These are phyloP conservation scores for Hypothenemus hampei DNA, from an alignment of 1,140 invertebrate species.

Conservation along the genomic window DNA sequence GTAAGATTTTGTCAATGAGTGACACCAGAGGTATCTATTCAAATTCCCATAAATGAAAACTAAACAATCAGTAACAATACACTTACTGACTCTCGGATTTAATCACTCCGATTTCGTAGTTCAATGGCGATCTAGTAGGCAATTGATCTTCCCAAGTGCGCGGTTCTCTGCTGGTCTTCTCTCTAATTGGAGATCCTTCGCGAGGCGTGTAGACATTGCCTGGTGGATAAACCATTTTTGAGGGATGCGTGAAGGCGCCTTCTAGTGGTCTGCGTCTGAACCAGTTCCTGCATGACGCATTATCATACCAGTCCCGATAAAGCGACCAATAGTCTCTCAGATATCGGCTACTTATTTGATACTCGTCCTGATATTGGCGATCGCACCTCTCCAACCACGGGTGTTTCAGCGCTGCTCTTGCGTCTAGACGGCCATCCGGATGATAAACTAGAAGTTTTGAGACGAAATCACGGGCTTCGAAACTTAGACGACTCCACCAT, in stretches of 20 bases:
- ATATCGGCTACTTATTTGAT: constrained; percentile 68
- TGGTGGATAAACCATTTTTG: constrained; percentile 91
- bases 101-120: constrained; percentile 75
- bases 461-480: constrained; percentile 85
- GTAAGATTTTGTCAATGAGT: too few relatives aligned
- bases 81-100: constrained; percentile 85
- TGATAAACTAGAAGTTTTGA: constrained; percentile 70
- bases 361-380: constrained; percentile 57
- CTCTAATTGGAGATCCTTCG: constrained; percentile 52
- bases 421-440: constrained; percentile 70
- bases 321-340: constrained; percentile 71
- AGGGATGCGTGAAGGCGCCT: constrained; percentile 82
- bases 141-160: constrained; percentile 62
- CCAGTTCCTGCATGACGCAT: constrained; percentile 81
- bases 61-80: neutral
- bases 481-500: constrained; percentile 60
- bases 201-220: constrained; percentile 74
- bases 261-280: constrained; percentile 74
- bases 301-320: constrained; percentile 82
- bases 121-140: constrained; percentile 70
- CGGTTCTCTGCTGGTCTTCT: constrained; percentile 40
- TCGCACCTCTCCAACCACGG: constrained; percentile 80
- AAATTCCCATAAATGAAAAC: too few relatives aligned
- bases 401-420: constrained; percentile 73
- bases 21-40: too few relatives aligned